A percentile compares a stretch with the other conserved stretches of the same genome.
These are phyloP conservation scores for Junonia oenone DNA, from an alignment of 2,888 invertebrate species.

Conservation along the genomic window DNA sequence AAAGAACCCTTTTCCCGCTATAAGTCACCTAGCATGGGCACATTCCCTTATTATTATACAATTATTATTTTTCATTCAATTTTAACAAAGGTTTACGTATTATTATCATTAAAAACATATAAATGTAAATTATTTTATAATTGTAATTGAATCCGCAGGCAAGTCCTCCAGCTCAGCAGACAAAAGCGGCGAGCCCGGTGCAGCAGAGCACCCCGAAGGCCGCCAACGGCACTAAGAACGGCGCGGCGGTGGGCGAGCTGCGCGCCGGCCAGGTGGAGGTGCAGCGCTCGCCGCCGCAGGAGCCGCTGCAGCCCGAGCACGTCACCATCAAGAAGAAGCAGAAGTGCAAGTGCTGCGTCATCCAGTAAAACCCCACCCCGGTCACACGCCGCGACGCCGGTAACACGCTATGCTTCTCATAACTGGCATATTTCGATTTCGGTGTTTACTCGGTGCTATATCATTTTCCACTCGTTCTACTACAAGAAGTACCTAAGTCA, in stretches of 20 bases:
- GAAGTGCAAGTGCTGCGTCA: slow-evolving; percentile 96
- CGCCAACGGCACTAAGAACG: slow-evolving; percentile 75
- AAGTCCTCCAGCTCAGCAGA: slow-evolving; percentile 57
- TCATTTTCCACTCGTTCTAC: slow-evolving; percentile 43
- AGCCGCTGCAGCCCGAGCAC: slow-evolving; percentile 91
- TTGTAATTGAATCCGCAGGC: slow-evolving; percentile 42
- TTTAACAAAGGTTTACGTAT: no score
- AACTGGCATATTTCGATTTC: slow-evolving; percentile 37
- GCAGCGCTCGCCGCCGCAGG: slow-evolving; percentile 86
- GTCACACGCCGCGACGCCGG: slow-evolving; percentile 36
- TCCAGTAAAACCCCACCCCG: slow-evolving; percentile 82
- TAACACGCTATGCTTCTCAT: slow-evolving; percentile 50
- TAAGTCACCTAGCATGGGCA: no score
- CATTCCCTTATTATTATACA: no score
- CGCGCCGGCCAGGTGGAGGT: slow-evolving; percentile 83
- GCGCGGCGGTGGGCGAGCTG: slow-evolving; percentile 50
- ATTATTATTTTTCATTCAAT: no score
- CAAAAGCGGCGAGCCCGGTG: slow-evolving; percentile 53
- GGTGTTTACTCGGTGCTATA: slow-evolving; percentile 69
- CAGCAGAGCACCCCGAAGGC: slow-evolving; percentile 58
- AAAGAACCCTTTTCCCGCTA: no score
- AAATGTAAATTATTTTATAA: no score
- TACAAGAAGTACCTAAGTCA: slow-evolving; percentile 36
- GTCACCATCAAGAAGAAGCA: slow-evolving; percentile 96
- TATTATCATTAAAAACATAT: no score